Evolutionary conservation across 1,140 invertebrate species (phyloP), one percentile per base, ranked within the genome.

Genomic region (Aphidius ervi): DNA sequence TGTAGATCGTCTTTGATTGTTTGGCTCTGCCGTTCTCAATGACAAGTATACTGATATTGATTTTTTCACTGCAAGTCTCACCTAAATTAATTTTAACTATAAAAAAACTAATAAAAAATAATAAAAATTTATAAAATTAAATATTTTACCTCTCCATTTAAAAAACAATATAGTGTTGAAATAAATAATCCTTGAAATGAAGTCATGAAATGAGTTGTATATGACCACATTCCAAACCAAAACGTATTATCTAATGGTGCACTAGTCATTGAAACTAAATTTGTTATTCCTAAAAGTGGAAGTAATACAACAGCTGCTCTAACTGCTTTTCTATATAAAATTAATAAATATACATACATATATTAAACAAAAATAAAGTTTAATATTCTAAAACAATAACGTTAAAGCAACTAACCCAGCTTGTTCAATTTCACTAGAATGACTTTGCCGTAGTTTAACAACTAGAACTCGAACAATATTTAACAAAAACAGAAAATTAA

Each of bases 111-210:
- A 46, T 31, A 16, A 6, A 48, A 48, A 43, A 56, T 40, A 56
- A 9, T 50, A 43, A n/a, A 9, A 10, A 10, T 45, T 52, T 52
- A 45, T 43, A 39, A 52, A 48, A 10, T 49, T 10, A 47, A 47
- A 47, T 47, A 54, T 43, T 73, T 84, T 79, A 94, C 92, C 85
- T 96, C 93, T 55, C 88, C 88, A 68, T 95, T 95, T 41, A 92
- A 76, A 68, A 95, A 94, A 72, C 93, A 96, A 74, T 95, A 95
- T 20, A 95, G 78, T 4, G 88, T 82, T 1, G 91, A 87, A 39
- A 95, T 87, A 69, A 94, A 90, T 62, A 94, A 88, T 4, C 93
- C 93, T 81, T 95, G 91, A 70, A 93, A 94, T 2, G 92, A 91
- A 4, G 86, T 86, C 9, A 95, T 79, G 67, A 93, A 90, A 69